Evolutionary conservation across 2,797 vertebrate genomes (phyloP).

Genomic region (Simalia tracyae): DNA sequence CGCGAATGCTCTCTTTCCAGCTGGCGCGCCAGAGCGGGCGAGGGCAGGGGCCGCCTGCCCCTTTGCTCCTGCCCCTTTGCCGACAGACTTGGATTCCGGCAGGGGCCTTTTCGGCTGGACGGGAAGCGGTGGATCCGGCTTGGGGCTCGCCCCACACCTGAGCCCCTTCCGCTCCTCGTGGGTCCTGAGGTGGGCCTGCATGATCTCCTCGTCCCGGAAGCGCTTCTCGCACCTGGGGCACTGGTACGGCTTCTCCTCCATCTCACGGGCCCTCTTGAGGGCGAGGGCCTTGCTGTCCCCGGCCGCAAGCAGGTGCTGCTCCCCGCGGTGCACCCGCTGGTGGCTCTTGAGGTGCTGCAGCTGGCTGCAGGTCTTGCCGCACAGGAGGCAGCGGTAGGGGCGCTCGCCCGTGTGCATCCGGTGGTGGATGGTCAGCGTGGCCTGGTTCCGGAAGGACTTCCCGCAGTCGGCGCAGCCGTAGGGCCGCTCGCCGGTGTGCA

Average conservation of each 20-base stretch:
- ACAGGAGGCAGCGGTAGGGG: conserved; percentile 51
- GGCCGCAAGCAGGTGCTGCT: not conserved
- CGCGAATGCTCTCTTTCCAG: not conserved
- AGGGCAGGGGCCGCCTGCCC: accelerated
- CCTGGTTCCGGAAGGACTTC: conserved; percentile 53
- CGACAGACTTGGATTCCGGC: accelerated
- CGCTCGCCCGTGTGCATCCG: conserved; percentile 47
- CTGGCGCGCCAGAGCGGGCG: accelerated
- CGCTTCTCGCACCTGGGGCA: conserved; percentile 42
- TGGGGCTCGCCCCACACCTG: accelerated
- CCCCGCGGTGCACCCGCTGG: conserved; percentile 41
- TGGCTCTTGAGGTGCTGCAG: conserved; percentile 57
- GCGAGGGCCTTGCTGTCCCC: not conserved
- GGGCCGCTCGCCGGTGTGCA: conserved; percentile 49
- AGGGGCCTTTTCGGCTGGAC: not conserved
- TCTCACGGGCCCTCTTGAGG: not conserved
- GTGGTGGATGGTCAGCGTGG: conserved; percentile 46
- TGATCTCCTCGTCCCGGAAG: conserved; percentile 37
- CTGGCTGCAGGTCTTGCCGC: conserved; percentile 55
- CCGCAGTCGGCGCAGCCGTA: conserved; percentile 49
- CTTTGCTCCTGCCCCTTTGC: not conserved
- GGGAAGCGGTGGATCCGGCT: accelerated
- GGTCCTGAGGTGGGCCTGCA: conserved; percentile 38
- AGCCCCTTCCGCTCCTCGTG: not conserved
- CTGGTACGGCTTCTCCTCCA: conserved; percentile 33